Evolutionary conservation across 1,140 invertebrate species (phyloP), one percentile per base, ranked within the genome.

Genomic region (Cheumatopsyche charites): DNA sequence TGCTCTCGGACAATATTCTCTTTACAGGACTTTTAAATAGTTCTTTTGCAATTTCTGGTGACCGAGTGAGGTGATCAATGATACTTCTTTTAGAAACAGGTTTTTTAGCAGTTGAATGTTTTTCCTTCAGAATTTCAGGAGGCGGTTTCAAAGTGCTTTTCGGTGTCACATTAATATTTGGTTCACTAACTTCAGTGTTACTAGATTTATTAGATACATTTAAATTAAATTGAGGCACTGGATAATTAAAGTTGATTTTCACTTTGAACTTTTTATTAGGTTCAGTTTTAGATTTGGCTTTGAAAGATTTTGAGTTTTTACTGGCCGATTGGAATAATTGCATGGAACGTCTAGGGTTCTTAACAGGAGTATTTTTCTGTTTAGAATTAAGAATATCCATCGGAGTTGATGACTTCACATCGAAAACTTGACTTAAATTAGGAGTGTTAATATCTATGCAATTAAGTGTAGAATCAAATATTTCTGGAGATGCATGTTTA

Each of bases 101-200:
- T 70, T 83, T 83, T 69, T 83, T 85, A 0, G 83, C 82, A 0
- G 82, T 83, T 1, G 83, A 85, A 73, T 85, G 83, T 70, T 84
- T 84, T 62, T 83, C 82, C 73, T 83, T 84, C 4, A 85, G 80
- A 0, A 76, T 77, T 68, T 83, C 82, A 7, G 78, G 82, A 4
- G 80, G 73, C 5, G 79, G 72, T 69, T 80, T 81, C 0, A 81
- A 77, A 0, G 75, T 78, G 62, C 82, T 82, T 17, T 78, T 84
- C 0, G 83, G 83, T 1, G 83, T 85, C 0, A 79, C 75, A 12
- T 36, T 26, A 1, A 69, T 72, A 49, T 74, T 75, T 21, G 75
- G 52, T 45, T 77, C 73, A 4, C 72, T 77, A 42, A 70, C 67
- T 29, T 73, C 49, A 21, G 75, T 75, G 12, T 62, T 63, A 71